phyloP scores from a whole-genome alignment of 2,888 invertebrate species.

The Drosophila robusta region DNA sequence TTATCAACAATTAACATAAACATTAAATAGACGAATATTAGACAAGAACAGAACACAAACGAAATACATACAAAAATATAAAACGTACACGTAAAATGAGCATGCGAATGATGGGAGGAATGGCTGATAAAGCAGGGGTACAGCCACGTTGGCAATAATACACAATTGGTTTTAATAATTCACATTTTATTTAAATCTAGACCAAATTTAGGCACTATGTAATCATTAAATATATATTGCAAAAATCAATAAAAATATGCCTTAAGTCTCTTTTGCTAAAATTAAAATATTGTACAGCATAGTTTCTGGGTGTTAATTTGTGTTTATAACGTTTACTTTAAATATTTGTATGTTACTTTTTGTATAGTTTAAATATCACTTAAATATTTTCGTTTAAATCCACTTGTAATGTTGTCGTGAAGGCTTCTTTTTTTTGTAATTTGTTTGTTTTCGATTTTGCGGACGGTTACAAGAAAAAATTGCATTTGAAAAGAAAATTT shows the following conservation, averaged over 20 bases:
- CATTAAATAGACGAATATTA: conserved; percentile 39
- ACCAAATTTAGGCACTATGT: conserved; percentile 52
- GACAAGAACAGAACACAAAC: conserved; percentile 35
- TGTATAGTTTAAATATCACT: conserved; percentile 71
- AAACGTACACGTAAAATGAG: conserved; percentile 31
- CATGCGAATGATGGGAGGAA: conserved; percentile 52
- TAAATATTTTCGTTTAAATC: conserved; percentile 68
- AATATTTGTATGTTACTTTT: conserved; percentile 25
- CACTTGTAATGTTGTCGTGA: conserved; percentile 52
- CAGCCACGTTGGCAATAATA: conserved; percentile 51
- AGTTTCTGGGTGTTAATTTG: conserved; percentile 31
- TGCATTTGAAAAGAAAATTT: conserved; percentile 50
- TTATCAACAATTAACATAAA: conserved; percentile 38
- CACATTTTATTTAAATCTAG: conserved; percentile 63
- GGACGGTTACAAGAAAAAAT: conserved; percentile 69
- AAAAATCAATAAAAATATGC: conserved; percentile 72
- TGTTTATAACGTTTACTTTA: conserved; percentile 23
- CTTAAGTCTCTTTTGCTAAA: conserved; percentile 69
- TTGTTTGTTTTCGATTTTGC: conserved; percentile 32
- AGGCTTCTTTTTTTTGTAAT: conserved; percentile 13
- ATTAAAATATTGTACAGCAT: conserved; percentile 70
- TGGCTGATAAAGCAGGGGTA: conserved; percentile 40
- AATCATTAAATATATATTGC: conserved; percentile 60
- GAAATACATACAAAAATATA: conserved; percentile 26
- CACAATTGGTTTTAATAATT: conserved; percentile 65